Conservation (phyloP, 2,888 invertebrate species). For the Drosophila subsilvestris region DNA sequence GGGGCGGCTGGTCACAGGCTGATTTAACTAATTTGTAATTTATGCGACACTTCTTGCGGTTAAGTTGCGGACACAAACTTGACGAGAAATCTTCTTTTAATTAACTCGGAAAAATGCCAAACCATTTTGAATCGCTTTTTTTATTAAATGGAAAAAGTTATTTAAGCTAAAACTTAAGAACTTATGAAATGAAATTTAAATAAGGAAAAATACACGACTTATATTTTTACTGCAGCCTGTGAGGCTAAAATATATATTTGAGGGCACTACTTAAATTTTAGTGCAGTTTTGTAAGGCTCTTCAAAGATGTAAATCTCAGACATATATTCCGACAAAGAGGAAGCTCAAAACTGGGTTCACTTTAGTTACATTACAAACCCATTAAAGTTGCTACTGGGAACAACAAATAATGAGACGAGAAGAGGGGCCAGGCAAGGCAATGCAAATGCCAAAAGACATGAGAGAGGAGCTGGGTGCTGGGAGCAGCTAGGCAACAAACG, state of each 20-base stretch:
- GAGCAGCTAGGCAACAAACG: slow-evolving; percentile 62
- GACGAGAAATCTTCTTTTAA: slow-evolving; percentile 63
- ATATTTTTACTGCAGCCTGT: slow-evolving; percentile 34
- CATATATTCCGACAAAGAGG: slow-evolving; percentile 22
- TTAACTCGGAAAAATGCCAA: slow-evolving; percentile 58
- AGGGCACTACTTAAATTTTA: slow-evolving; percentile 27
- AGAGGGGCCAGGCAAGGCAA: slow-evolving; percentile 46
- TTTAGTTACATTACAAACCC: slow-evolving; percentile 75
- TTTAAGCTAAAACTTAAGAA: background rate
- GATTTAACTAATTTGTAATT: slow-evolving; percentile 76
- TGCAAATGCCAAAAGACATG: slow-evolving; percentile 75
- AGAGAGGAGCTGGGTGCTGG: slow-evolving; percentile 16
- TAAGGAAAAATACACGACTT: slow-evolving; percentile 3
- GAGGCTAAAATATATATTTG: slow-evolving; percentile 39
- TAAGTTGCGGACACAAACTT: slow-evolving; percentile 31
- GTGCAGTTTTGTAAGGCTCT: slow-evolving; percentile 39
- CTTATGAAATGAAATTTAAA: slow-evolving; percentile 12
- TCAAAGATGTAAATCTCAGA: slow-evolving; percentile 33
- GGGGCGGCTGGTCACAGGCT: slow-evolving; percentile 40
- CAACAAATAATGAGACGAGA: slow-evolving; percentile 31
- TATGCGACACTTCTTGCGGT: slow-evolving; percentile 63
- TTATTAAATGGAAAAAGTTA: slow-evolving; percentile 28
- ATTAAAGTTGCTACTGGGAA: slow-evolving; percentile 64
- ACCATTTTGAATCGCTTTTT: slow-evolving; percentile 24
- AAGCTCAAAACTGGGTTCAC: slow-evolving; percentile 27